Percentiles rank a stretch among this genome's conserved stretches.
phyloP scores from a whole-genome alignment of 2,888 invertebrate species.

The Hydroisotoma schaefferi region DNA sequence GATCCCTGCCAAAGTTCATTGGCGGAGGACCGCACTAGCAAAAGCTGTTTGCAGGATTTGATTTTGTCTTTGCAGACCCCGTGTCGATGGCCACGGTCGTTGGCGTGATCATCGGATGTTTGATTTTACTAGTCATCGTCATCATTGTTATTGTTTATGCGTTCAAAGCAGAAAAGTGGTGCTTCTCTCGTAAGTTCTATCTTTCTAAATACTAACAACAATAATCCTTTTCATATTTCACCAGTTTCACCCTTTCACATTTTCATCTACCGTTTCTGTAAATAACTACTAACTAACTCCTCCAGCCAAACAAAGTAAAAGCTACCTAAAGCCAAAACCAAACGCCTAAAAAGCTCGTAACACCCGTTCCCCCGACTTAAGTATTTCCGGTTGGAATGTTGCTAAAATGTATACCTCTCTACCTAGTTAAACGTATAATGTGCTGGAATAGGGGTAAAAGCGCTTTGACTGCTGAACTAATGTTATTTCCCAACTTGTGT shows the following conservation, averaged over 20 bases:
- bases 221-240: slow-evolving; percentile 11
- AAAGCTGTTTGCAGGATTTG: slow-evolving; percentile 48
- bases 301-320: too few species aligned
- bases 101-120: slow-evolving; percentile 52
- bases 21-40: slow-evolving; percentile 42
- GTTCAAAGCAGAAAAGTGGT: slow-evolving; percentile 53
- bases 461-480: too few species aligned
- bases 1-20: slow-evolving; percentile 13
- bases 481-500: too few species aligned
- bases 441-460: too few species aligned
- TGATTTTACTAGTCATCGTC: slow-evolving; percentile 52
- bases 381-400: too few species aligned
- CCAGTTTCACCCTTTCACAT: background rate
- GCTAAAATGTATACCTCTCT: too few species aligned
- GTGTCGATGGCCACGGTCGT: slow-evolving; percentile 53
- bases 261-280: too few species aligned
- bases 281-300: slow-evolving; percentile 20
- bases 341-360: too few species aligned
- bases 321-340: background rate
- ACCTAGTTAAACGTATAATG: too few species aligned
- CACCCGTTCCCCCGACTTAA: too few species aligned
- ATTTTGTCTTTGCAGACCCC: slow-evolving; percentile 51
- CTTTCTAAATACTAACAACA: slow-evolving; percentile 25
- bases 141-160: slow-evolving; percentile 52
- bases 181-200: slow-evolving; percentile 53